Percentiles rank a stretch among this genome's conserved stretches.
Evolutionary conservation across 2,888 invertebrate species (phyloP).

Genomic region (Phyto melanocephala): DNA sequence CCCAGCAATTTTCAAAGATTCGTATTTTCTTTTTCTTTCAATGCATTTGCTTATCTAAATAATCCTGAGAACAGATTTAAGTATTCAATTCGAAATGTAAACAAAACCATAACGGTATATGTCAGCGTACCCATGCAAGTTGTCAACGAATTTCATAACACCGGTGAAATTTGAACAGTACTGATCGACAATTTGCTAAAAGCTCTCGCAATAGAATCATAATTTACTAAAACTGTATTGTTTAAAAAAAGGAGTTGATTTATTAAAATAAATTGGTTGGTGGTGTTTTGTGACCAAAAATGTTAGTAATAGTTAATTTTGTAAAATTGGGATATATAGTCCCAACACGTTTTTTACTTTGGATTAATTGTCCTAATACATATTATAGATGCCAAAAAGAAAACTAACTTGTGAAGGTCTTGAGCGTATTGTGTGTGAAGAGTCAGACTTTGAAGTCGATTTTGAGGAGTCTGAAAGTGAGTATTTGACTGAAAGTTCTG

Average conservation of each 20-base stretch:
- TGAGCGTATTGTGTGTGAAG: background rate
- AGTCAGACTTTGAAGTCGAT: background rate
- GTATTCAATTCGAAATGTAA: background rate
- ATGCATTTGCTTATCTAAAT: conserved; percentile 1
- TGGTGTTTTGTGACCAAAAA: background rate
- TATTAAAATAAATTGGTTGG: background rate
- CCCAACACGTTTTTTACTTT: background rate
- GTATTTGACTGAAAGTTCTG: background rate
- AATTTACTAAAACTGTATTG: background rate
- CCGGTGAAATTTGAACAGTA: background rate
- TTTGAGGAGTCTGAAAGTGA: background rate
- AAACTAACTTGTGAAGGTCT: background rate
- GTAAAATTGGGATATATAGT: background rate
- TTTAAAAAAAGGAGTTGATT: background rate
- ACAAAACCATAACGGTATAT: background rate
- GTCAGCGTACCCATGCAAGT: background rate
- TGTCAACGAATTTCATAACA: background rate
- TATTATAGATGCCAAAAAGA: conserved; percentile 10
- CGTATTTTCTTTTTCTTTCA: conserved; percentile 15
- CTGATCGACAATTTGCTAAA: background rate
- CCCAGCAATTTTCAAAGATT: background rate
- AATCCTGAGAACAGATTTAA: conserved; percentile 1
- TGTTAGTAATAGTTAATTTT: background rate
- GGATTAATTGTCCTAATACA: background rate
- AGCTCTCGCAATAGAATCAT: background rate